Evolutionary conservation across 1,140 invertebrate species (phyloP).

Genomic region (Cryptotermes secundus): DNA sequence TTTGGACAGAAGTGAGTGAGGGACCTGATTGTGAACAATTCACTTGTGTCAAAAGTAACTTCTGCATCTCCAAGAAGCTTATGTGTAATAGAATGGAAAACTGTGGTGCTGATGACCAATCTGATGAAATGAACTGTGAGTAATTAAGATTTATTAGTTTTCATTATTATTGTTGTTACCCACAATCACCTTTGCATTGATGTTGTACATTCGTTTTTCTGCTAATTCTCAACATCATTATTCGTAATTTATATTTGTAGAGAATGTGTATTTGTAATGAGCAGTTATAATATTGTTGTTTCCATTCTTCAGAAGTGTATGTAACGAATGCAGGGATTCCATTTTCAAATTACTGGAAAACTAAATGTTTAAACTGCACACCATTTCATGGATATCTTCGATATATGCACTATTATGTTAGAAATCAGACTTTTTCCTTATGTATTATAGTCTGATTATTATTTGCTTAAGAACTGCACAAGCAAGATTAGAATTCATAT

Average conservation of each 20-base stretch:
- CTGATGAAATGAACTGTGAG: slow-evolving; percentile 83
- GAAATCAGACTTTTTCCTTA: too few relatives aligned
- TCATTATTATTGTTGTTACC: slow-evolving; percentile 46
- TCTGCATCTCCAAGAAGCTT: slow-evolving; percentile 76
- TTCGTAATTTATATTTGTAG: neutral
- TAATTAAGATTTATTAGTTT: slow-evolving; percentile 52
- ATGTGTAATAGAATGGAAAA: slow-evolving; percentile 77
- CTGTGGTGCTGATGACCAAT: slow-evolving; percentile 75
- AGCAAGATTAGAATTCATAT: too few relatives aligned
- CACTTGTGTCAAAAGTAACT: slow-evolving; percentile 65
- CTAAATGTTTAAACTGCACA: neutral
- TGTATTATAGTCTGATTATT: too few relatives aligned
- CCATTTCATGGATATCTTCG: neutral
- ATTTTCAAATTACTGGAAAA: slow-evolving; percentile 2
- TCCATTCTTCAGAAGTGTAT: neutral
- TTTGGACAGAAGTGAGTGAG: slow-evolving; percentile 82
- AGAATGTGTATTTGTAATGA: slow-evolving; percentile 15
- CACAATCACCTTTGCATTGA: slow-evolving; percentile 18
- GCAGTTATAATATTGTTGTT: neutral
- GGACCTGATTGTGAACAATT: slow-evolving; percentile 59
- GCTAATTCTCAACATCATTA: neutral
- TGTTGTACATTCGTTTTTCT: neutral
- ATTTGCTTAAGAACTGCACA: too few relatives aligned
- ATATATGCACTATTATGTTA: too few relatives aligned
- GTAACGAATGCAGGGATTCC: neutral